Conservation (phyloP, 2,113 vertebrate genomes). For the Python bivittatus region DNA sequence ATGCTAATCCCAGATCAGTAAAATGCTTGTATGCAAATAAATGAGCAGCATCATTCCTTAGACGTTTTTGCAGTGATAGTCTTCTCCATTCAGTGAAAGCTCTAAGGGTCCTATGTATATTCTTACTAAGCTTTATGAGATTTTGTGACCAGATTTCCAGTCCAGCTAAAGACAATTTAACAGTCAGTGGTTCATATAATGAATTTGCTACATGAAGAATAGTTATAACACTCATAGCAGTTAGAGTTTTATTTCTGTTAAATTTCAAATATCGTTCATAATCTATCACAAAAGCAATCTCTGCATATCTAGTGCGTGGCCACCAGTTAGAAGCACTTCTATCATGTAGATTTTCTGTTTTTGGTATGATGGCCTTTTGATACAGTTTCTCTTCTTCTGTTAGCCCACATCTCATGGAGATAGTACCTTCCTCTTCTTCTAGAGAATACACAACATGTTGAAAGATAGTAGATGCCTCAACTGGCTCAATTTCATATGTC, state of each 20-base stretch:
- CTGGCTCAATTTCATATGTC: slow-evolving; percentile 57
- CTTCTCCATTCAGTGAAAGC: slow-evolving; percentile 51
- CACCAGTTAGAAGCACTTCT: background rate
- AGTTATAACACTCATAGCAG: slow-evolving; percentile 6
- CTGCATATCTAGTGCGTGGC: slow-evolving; percentile 13
- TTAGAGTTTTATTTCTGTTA: slow-evolving; percentile 29
- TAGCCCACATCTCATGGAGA: background rate
- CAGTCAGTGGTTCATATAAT: background rate
- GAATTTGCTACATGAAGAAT: slow-evolving; percentile 9
- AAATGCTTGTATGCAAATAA: background rate
- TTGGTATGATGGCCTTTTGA: slow-evolving; percentile 20
- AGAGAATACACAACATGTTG: slow-evolving; percentile 51
- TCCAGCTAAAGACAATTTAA: background rate
- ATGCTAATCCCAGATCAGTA: slow-evolving; percentile 19
- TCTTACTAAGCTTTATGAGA: background rate
- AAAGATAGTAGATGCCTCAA: slow-evolving; percentile 39
- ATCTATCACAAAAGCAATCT: slow-evolving; percentile 5
- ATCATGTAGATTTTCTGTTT: background rate
- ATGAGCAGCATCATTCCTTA: slow-evolving; percentile 51
- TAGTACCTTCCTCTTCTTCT: background rate
- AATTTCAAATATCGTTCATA: slow-evolving; percentile 30
- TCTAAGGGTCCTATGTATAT: fast-evolving
- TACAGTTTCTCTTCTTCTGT: background rate
- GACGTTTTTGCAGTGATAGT: background rate
- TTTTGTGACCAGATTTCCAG: slow-evolving; percentile 68